Percentiles rank a stretch among this genome's conserved stretches.
Evolutionary conservation across 2,888 invertebrate genomes (phyloP).

Genomic region (Carterocephalus palaemon): DNA sequence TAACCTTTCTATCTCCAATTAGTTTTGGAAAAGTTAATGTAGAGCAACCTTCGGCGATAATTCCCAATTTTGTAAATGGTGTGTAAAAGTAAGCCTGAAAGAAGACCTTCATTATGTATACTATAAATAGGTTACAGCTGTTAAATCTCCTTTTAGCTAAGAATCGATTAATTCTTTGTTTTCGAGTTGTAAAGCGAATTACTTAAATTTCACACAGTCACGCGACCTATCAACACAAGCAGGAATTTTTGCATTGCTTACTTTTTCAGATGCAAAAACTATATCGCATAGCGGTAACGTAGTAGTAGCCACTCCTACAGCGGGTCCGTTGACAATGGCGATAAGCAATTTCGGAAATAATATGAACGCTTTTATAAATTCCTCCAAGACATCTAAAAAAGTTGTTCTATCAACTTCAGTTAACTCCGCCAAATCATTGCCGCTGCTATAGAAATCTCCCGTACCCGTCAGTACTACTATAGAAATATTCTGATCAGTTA

Average conservation of each 20-base stretch:
- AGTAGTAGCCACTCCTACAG: slow-evolving; percentile 94
- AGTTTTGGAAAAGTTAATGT: slow-evolving; percentile 90
- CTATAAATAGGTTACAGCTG: too few relatives aligned
- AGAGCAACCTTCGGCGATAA: slow-evolving; percentile 94
- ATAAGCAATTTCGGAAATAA: slow-evolving; percentile 93
- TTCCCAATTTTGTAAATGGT: slow-evolving; percentile 91
- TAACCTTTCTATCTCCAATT: slow-evolving; percentile 90
- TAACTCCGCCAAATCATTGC: slow-evolving; percentile 82
- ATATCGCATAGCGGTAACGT: slow-evolving; percentile 91
- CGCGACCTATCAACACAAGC: too few relatives aligned
- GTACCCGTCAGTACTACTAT: slow-evolving; percentile 88
- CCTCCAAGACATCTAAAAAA: slow-evolving; percentile 55
- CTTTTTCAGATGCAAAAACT: slow-evolving; percentile 91
- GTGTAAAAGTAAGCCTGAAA: slow-evolving; percentile 91
- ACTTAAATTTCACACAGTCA: too few relatives aligned
- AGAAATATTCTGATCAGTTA: slow-evolving; percentile 81
- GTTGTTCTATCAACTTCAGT: slow-evolving; percentile 39
- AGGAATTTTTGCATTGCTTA: slow-evolving; percentile 55
- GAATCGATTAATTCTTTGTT: neutral
- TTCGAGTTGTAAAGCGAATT: too few relatives aligned
- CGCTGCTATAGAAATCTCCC: slow-evolving; percentile 91
- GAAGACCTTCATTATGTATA: too few relatives aligned
- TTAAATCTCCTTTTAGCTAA: too few relatives aligned
- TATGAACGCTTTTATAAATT: slow-evolving; percentile 87
- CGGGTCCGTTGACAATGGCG: slow-evolving; percentile 95